Conservation (phyloP, 2,888 invertebrate species). For the Anoplius nigerrimus region DNA sequence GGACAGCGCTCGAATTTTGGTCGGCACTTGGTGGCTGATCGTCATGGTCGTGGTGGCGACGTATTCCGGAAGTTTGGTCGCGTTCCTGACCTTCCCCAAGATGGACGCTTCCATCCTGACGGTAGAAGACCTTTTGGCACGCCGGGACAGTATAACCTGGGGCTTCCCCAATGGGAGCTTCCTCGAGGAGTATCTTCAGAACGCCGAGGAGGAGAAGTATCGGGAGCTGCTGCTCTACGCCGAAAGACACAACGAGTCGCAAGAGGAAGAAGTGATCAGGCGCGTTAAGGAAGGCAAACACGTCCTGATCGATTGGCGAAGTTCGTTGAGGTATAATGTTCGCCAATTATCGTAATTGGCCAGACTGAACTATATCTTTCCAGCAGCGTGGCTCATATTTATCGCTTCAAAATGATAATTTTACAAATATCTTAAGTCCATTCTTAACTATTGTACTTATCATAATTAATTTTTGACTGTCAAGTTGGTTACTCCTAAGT, state of each 20-base stretch:
- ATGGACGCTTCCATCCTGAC: slow-evolving; percentile 84
- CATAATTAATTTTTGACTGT: too few species aligned
- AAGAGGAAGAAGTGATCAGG: slow-evolving; percentile 72
- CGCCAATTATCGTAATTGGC: background rate
- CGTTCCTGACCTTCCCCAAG: slow-evolving; percentile 93
- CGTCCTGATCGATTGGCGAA: slow-evolving; percentile 88
- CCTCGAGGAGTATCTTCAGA: slow-evolving; percentile 82
- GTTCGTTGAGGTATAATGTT: slow-evolving; percentile 79
- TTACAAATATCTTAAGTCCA: too few species aligned
- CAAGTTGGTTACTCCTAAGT: too few species aligned
- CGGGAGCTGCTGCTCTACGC: slow-evolving; percentile 79
- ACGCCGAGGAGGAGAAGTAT: slow-evolving; percentile 80
- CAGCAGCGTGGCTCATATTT: too few species aligned
- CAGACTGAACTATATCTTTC: too few species aligned
- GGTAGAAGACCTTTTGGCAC: slow-evolving; percentile 80
- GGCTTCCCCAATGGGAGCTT: slow-evolving; percentile 86
- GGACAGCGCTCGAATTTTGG: slow-evolving; percentile 89
- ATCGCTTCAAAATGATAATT: too few species aligned
- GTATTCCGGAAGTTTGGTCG: slow-evolving; percentile 94
- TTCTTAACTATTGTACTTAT: too few species aligned
- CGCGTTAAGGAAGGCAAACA: slow-evolving; percentile 82
- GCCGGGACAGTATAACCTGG: slow-evolving; percentile 82
- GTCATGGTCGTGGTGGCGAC: slow-evolving; percentile 93
- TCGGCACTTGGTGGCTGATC: slow-evolving; percentile 95
- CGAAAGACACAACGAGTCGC: slow-evolving; percentile 62